These are phyloP conservation scores for Brevipalpus yothersi DNA, from an alignment of 1,140 invertebrate genomes.

Conservation along the genomic window DNA sequence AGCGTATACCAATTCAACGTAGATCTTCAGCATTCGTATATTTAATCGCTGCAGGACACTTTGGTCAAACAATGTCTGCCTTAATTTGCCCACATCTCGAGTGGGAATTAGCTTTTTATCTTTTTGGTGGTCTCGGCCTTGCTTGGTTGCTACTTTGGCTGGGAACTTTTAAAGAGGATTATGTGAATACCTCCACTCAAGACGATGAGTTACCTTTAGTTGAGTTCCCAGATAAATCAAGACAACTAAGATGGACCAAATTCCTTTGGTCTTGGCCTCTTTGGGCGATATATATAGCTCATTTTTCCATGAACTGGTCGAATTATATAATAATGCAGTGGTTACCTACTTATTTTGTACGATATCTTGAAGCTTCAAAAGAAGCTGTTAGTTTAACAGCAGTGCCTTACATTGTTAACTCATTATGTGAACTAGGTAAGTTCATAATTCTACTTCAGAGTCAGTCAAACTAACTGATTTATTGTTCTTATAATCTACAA, in stretches of 20 bases:
- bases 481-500: constrained; percentile 7
- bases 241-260: constrained; percentile 32
- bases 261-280: constrained; percentile 43
- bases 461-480: not conserved
- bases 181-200: constrained; percentile 15
- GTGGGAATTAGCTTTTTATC: constrained; percentile 44
- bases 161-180: constrained; percentile 28
- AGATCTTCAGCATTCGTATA: constrained; percentile 49
- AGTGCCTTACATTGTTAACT: constrained; percentile 49
- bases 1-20: constrained; percentile 43
- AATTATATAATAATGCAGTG: constrained; percentile 63
- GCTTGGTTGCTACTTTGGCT: constrained; percentile 42
- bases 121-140: constrained; percentile 42
- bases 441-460: constrained; percentile 3
- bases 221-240: constrained; percentile 30
- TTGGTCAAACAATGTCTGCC: constrained; percentile 49
- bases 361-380: constrained; percentile 37
- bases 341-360: constrained; percentile 45
- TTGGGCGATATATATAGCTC: constrained; percentile 50
- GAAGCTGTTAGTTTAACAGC: constrained; percentile 49
- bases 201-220: constrained; percentile 39
- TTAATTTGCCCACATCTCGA: constrained; percentile 35
- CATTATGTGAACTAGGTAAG: constrained; percentile 41
- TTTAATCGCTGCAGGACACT: constrained; percentile 41
- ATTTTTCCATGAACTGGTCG: constrained; percentile 62